phyloP scores from a whole-genome alignment of 2,113 vertebrate species.

The Paramisgurnus dabryanus region DNA sequence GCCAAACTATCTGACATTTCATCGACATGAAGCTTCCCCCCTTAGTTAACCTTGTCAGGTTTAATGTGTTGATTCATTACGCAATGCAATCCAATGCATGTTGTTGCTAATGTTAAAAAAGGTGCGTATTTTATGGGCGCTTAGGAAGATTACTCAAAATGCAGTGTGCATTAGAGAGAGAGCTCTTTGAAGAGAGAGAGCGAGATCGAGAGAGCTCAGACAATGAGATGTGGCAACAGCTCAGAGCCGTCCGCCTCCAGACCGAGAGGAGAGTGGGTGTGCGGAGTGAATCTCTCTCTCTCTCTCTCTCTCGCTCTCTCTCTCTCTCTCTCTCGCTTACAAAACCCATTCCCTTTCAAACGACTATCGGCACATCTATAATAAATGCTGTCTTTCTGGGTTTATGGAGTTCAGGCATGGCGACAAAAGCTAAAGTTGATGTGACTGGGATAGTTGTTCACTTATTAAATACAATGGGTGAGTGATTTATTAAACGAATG shows the following conservation, averaged over 20 bases:
- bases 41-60: not conserved
- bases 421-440: conserved; percentile 60
- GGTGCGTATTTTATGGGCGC: conserved; percentile 10
- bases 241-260: conserved; percentile 74
- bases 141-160: conserved; percentile 12
- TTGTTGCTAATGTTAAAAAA: conserved; percentile 12
- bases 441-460: conserved; percentile 59
- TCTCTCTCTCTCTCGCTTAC: conserved; percentile 54
- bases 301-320: not conserved
- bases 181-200: conserved; percentile 55
- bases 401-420: conserved; percentile 56
- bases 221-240: conserved; percentile 61
- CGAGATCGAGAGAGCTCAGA: conserved; percentile 40
- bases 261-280: conserved; percentile 74
- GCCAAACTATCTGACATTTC: not conserved
- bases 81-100: not conserved
- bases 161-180: conserved; percentile 19
- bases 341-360: conserved; percentile 65
- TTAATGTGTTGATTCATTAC: conserved; percentile 18
- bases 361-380: conserved; percentile 65
- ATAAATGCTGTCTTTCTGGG: conserved; percentile 63
- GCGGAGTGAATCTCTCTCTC: conserved; percentile 66
- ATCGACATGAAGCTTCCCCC: not conserved
- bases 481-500: not conserved
- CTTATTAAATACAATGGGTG: conserved; percentile 20